Evolutionary conservation across 2,113 vertebrate genomes (phyloP).

Genomic region (Ageneiosus marmoratus): DNA sequence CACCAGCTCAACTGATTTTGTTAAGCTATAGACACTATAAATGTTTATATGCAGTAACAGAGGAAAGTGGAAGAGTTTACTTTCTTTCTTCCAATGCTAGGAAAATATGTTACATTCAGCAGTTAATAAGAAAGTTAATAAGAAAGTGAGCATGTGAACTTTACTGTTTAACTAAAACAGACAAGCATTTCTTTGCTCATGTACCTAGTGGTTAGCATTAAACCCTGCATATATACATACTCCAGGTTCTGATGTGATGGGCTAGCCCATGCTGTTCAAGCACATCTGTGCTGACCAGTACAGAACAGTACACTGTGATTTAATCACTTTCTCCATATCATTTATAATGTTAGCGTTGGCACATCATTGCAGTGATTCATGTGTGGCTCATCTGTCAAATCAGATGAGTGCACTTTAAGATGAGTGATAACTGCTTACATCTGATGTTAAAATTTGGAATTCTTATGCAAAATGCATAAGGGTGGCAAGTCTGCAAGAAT

Average conservation of each 20-base stretch:
- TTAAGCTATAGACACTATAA: not conserved
- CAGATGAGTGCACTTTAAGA: not conserved
- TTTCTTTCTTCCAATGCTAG: not conserved
- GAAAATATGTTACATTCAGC: not conserved
- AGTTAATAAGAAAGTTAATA: not conserved
- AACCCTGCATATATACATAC: not conserved
- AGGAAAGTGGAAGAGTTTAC: not conserved
- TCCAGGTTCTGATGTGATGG: not conserved
- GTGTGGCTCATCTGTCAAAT: not conserved
- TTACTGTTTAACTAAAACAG: not conserved
- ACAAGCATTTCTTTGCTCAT: not conserved
- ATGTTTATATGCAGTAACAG: not conserved
- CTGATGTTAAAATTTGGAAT: not conserved
- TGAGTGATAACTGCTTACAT: not conserved
- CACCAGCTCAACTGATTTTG: not conserved
- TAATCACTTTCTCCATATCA: not conserved
- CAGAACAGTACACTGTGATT: not conserved
- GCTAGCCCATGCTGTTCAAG: too few relatives aligned
- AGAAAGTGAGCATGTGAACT: not conserved
- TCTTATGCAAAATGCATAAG: not conserved
- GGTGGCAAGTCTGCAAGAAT: not conserved
- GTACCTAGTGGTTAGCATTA: not conserved
- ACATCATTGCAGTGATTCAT: too few relatives aligned
- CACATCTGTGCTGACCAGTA: not conserved
- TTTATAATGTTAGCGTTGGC: not conserved